phyloP scores from a whole-genome alignment of 2,797 vertebrate genomes.

The Fringilla coelebs region DNA sequence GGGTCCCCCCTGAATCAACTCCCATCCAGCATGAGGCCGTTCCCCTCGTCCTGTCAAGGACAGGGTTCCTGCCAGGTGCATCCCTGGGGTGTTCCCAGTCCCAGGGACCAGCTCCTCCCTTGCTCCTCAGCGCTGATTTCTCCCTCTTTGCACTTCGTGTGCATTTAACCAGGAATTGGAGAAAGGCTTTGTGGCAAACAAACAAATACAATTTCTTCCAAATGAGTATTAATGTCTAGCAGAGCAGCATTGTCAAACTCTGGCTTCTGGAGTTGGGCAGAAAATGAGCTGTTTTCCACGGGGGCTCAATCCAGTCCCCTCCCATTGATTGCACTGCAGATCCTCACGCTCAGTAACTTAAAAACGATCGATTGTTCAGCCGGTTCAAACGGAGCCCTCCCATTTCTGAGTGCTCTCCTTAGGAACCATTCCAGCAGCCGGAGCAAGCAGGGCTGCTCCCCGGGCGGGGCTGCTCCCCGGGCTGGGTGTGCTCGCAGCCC shows the following conservation, averaged over 20 bases:
- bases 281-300: neutral
- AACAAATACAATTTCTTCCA: neutral
- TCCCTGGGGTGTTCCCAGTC: neutral
- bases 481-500: rapidly evolving
- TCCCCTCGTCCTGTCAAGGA: neutral
- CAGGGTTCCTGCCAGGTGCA: neutral
- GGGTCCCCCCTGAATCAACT: rapidly evolving
- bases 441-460: neutral
- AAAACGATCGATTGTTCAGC: neutral
- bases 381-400: neutral
- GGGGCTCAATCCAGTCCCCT: neutral
- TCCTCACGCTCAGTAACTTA: neutral
- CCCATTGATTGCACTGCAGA: neutral
- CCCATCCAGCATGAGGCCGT: rapidly evolving
- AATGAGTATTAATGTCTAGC: neutral
- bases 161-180: neutral
- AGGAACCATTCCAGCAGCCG: neutral
- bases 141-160: neutral
- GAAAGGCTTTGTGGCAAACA: neutral
- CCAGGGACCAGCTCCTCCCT: neutral
- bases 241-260: neutral
- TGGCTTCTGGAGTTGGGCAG: neutral
- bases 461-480: rapidly evolving
- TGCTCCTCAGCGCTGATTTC: neutral
- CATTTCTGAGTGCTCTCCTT: neutral